Percentiles rank a stretch among this genome's conserved stretches.
These are phyloP conservation scores for Nyctibius grandis DNA, from an alignment of 2,797 vertebrate genomes.

Conservation along the genomic window DNA sequence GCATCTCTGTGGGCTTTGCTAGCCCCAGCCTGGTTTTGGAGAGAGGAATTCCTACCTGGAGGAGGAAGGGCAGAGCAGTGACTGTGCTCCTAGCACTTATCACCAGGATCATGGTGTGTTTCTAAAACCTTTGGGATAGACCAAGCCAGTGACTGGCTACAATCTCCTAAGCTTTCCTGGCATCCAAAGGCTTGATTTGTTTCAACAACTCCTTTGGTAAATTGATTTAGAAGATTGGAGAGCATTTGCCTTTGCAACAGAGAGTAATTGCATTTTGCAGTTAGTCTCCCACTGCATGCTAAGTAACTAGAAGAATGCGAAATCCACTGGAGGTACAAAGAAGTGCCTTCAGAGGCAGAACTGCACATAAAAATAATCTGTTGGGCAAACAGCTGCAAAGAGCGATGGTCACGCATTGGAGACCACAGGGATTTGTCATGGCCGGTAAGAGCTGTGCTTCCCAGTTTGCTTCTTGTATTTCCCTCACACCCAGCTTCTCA, in stretches of 20 bases:
- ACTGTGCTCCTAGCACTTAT: not conserved
- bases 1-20: not conserved
- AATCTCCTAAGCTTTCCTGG: not conserved
- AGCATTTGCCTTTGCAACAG: not conserved
- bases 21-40: not conserved
- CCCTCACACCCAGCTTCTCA: not conserved
- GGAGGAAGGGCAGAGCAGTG: not conserved
- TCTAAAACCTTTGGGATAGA: not conserved
- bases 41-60: not conserved
- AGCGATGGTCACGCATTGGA: not conserved
- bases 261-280: not conserved
- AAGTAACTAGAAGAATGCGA: not conserved
- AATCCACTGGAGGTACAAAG: not conserved
- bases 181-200: not conserved
- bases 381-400: not conserved
- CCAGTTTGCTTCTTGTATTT: not conserved
- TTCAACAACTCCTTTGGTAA: not conserved
- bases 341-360: not conserved
- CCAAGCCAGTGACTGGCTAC: not conserved
- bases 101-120: fast-evolving
- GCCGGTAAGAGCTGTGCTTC: not conserved
- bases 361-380: not conserved
- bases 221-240: not conserved
- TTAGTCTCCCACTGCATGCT: not conserved
- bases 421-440: not conserved